Evolutionary conservation across 2,888 invertebrate species (phyloP), one percentile per base, ranked within the genome.

Genomic region (Blera fallax): DNA sequence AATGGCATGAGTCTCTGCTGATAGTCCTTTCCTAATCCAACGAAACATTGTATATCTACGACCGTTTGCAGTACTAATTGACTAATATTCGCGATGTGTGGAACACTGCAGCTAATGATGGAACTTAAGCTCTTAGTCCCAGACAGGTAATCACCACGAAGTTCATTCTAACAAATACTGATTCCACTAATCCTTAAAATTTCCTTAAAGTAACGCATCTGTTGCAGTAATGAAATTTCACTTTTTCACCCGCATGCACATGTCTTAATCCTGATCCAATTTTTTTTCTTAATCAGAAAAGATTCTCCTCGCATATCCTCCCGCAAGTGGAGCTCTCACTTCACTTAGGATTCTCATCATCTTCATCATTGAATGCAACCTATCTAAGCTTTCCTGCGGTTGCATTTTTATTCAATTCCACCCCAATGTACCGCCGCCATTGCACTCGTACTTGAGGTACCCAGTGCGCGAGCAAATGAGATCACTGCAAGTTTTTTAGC

Each of bases 341-440:
- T 7, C 14, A n/a, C 58, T 37, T 37, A 58, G 16, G 48, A 52
- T 8, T 54, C 56, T 65, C 50, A 58, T 50, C 50, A 62, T 74
- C 37, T 74, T 50, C 69, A 50, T 70, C 76, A 76, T 43, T 50
- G 45, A 60, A 73, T 73, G 67, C 69, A 69, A 73, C 80, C 65
- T 65, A 43, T 70, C 70, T 81, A 77, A 85, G 85, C 76, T 85
- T 81, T 77, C 40, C 43, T 85, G 85, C 60, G 85, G 85, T 85
- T 81, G 78, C 72, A 85, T n/a, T 56, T 72, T 65, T 60, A 74
- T 34, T 56, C 72, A 56, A 56, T 64, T 72, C 45, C 32, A 32
- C 16, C n/a, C 37, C 4, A 10, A 8, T 54, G 18, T 58, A 80
- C 80, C 84, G 84, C 80, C 84, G 80, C 84, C 84, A 84, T 84